Conservation (phyloP, 2,888 invertebrate species). For the Griposia aprilina region DNA sequence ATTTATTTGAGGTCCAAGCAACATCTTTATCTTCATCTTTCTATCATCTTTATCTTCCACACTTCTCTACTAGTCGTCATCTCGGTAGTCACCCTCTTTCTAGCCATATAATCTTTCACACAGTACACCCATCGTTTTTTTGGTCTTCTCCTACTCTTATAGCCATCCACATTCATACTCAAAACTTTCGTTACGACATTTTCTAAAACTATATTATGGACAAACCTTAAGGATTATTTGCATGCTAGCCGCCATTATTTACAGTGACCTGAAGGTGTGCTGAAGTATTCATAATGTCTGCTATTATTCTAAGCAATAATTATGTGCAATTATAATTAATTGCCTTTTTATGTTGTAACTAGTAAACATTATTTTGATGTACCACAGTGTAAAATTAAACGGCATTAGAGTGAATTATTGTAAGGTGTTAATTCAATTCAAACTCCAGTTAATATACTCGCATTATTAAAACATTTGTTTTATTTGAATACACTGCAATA, state of each 20-base stretch:
- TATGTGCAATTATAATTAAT: constrained; percentile 47
- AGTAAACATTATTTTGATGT: constrained; percentile 23
- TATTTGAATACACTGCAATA: constrained; percentile 1
- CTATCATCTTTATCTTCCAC: no score
- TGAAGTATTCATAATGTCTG: constrained; percentile 49
- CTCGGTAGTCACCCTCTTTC: background rate
- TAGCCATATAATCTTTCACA: background rate
- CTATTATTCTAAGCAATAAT: constrained; percentile 46
- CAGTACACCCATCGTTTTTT: background rate
- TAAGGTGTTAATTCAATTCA: constrained; percentile 43
- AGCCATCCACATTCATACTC: background rate
- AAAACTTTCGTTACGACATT: background rate
- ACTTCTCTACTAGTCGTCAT: background rate
- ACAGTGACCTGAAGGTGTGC: constrained; percentile 42
- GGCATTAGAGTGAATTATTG: constrained; percentile 19
- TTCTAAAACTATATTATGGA: constrained; percentile 18
- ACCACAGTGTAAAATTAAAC: constrained; percentile 10
- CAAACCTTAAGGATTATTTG: constrained; percentile 32
- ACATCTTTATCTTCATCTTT: no score
- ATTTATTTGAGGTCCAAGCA: no score
- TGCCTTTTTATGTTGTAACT: constrained; percentile 20
- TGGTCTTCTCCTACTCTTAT: background rate
- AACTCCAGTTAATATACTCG: constrained; percentile 22
- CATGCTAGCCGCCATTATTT: constrained; percentile 47
- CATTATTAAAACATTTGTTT: constrained; percentile 23